Evolutionary conservation across 2,888 invertebrate species (phyloP), one percentile per base, ranked within the genome.

Genomic region (Amphipyra berbera): DNA sequence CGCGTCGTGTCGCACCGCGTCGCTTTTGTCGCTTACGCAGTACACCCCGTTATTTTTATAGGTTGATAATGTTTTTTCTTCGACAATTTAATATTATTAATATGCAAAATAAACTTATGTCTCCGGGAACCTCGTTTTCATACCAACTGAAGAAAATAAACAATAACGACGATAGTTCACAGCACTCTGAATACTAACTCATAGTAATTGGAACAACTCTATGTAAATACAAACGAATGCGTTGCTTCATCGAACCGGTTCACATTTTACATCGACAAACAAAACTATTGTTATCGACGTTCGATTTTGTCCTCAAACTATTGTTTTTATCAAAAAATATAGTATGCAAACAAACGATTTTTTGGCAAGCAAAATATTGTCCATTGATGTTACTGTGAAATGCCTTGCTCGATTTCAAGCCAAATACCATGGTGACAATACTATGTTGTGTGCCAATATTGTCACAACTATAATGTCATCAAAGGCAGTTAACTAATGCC

Each of bases 261-360:
- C 35, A 27, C 12, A 44, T 48, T 48, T 35, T 14, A 45, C 13
- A 33, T 14, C 6, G 9, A 14, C 42, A 14, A 49, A 57, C 33
- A 48, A 48, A 52, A 42, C 7, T 35, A 8, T 58, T 40, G 9
- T 47, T 37, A 30, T 41, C 40, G 8, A 45, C 5, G 21, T 4
- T 47, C 12, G 9, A n/a, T 50, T 42, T 47, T 21, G n/a, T 3
- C 21, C 0, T 14, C 41, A 14, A 15, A 49, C 38, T 13, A 30
- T 41, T 7, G 13, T 42, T 37, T 42, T 35, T n/a, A 41, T 30
- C 8, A 30, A 46, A 38, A 55, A 46, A 64, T 45, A 56, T 40
- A 7, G 44, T 49, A 30, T 12, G 40, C 35, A 48, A 44, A 45
- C 15, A 35, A 10, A 10, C 33, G 13, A n/a, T 10, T 15, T 44